Evolutionary conservation across 2,888 invertebrate species (phyloP).

Genomic region (Eilema caniola): DNA sequence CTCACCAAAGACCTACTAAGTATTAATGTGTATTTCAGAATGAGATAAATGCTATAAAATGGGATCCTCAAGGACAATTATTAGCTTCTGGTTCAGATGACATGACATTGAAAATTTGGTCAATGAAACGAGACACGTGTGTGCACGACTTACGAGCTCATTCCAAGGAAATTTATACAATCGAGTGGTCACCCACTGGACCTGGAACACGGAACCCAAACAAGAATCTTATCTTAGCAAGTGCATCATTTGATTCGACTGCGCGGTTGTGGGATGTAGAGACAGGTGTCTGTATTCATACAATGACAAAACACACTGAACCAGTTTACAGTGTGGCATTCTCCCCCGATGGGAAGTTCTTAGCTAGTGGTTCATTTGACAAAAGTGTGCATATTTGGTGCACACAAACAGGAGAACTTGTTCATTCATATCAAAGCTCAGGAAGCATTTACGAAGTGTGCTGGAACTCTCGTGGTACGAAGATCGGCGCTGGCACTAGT

Average conservation of each 20-base stretch:
- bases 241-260: conserved; percentile 99
- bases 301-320: conserved; percentile 98
- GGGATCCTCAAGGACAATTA: conserved; percentile 99
- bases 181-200: conserved; percentile 99
- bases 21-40: conserved; percentile 87
- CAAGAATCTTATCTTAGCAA: conserved; percentile 97
- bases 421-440: conserved; percentile 99
- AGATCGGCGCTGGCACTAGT: conserved; percentile 99
- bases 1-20: too few species aligned
- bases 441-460: conserved; percentile 99
- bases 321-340: conserved; percentile 99
- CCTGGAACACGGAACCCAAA: conserved; percentile 99
- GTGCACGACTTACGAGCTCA: conserved; percentile 98
- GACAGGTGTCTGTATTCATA: conserved; percentile 96
- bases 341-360: conserved; percentile 98
- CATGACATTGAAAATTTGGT: conserved; percentile 99
- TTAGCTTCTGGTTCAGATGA: conserved; percentile 99
- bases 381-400: conserved; percentile 99
- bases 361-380: conserved; percentile 99
- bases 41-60: conserved; percentile 99
- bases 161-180: conserved; percentile 99
- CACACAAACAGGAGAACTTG: conserved; percentile 97
- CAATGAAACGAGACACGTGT: conserved; percentile 98
- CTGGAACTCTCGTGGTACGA: conserved; percentile 99
- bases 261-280: conserved; percentile 99